Evolutionary conservation across 2,888 invertebrate species (phyloP).

Genomic region (Sicus ferrugineus): DNA sequence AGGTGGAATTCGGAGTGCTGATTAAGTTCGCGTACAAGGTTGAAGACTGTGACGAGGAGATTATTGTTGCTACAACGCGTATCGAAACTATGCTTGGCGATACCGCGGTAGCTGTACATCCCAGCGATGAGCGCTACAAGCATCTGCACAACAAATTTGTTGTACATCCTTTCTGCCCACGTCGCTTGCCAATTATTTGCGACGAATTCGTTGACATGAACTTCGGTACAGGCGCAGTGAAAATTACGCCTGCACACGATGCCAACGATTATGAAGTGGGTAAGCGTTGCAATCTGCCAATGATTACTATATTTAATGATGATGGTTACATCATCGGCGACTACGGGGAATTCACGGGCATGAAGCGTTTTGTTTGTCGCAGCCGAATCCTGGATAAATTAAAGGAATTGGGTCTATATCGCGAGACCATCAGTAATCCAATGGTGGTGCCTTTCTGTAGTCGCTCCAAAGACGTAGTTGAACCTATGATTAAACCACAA

Average conservation of each 20-base stretch:
- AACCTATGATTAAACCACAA: slow-evolving; percentile 94
- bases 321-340: slow-evolving; percentile 84
- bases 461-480: slow-evolving; percentile 96
- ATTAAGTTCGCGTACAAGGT: slow-evolving; percentile 91
- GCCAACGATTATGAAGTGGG: slow-evolving; percentile 96
- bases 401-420: slow-evolving; percentile 75
- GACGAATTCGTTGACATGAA: slow-evolving; percentile 94
- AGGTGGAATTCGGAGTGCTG: slow-evolving; percentile 91
- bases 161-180: slow-evolving; percentile 86
- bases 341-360: slow-evolving; percentile 81
- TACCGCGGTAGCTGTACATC: slow-evolving; percentile 97
- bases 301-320: slow-evolving; percentile 90
- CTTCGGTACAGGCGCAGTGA: slow-evolving; percentile 98
- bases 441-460: slow-evolving; percentile 98
- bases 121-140: slow-evolving; percentile 84
- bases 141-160: slow-evolving; percentile 83
- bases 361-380: slow-evolving; percentile 91
- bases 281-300: slow-evolving; percentile 84
- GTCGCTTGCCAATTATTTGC: slow-evolving; percentile 85
- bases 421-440: slow-evolving; percentile 85
- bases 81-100: slow-evolving; percentile 99
- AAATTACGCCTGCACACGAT: slow-evolving; percentile 98
- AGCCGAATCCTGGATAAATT: slow-evolving; percentile 80
- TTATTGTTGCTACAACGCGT: slow-evolving; percentile 95
- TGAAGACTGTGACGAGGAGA: slow-evolving; percentile 72